A percentile compares a stretch with the other conserved stretches of the same genome.
These are phyloP conservation scores for Temnothorax longispinosus DNA, from an alignment of 1,140 invertebrate species.

Conservation along the genomic window DNA sequence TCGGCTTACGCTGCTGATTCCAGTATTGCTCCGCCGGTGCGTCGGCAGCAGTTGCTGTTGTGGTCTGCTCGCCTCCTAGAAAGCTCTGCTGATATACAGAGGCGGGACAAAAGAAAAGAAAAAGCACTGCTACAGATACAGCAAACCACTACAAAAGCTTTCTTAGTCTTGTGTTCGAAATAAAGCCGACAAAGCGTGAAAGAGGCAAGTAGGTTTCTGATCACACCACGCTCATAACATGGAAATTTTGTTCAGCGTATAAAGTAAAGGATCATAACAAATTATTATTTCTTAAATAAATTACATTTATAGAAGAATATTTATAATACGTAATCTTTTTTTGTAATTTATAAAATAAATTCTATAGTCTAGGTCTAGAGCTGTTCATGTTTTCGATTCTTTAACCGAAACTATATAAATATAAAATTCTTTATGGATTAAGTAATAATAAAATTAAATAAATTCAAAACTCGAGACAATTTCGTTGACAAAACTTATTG, in stretches of 20 bases:
- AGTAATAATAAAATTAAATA: not conserved
- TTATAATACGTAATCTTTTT: not conserved
- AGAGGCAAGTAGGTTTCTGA: not conserved
- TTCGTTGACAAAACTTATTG: not conserved
- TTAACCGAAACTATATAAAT: not conserved
- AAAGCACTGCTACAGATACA: slow-evolving; percentile 84
- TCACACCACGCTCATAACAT: slow-evolving; percentile 12
- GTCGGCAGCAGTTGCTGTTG: slow-evolving; percentile 78
- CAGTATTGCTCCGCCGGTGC: slow-evolving; percentile 82
- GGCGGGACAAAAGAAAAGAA: slow-evolving; percentile 83
- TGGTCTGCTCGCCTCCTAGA: slow-evolving; percentile 84
- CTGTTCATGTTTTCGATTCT: not conserved
- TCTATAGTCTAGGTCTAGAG: not conserved
- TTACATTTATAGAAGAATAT: not conserved
- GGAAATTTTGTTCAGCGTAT: not conserved
- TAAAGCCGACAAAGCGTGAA: slow-evolving; percentile 47
- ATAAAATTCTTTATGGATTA: not conserved
- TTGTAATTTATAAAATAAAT: not conserved
- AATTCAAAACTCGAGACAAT: not conserved
- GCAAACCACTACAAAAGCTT: slow-evolving; percentile 83
- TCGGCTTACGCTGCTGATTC: slow-evolving; percentile 85
- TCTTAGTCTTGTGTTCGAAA: slow-evolving; percentile 48
- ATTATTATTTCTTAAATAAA: not conserved
- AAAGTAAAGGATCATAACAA: not conserved
- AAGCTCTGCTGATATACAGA: slow-evolving; percentile 85